Evolutionary conservation across 2,888 invertebrate species (phyloP).

Genomic region (Conus canariensis): DNA sequence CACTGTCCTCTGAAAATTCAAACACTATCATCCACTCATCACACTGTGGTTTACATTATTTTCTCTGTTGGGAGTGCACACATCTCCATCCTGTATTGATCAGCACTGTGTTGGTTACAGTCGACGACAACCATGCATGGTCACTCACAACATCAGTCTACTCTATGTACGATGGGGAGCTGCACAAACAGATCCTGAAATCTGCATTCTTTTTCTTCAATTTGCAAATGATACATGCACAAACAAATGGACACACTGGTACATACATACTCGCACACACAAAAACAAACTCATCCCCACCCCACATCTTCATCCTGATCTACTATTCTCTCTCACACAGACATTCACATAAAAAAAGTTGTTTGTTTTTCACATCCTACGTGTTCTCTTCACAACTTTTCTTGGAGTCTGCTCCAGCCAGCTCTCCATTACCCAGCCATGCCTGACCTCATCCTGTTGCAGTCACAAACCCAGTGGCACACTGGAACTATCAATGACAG

Average conservation of each 20-base stretch:
- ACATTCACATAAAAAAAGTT: too few species aligned
- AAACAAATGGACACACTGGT: background rate
- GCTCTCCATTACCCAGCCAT: too few species aligned
- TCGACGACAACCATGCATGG: constrained; percentile 1
- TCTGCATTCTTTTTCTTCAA: background rate
- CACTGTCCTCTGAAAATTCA: background rate
- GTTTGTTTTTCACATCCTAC: too few species aligned
- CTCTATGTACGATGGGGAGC: background rate
- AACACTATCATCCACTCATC: background rate
- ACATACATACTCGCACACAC: background rate
- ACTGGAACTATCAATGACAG: too few species aligned
- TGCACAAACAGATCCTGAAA: background rate
- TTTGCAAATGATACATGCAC: background rate
- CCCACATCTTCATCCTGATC: too few species aligned
- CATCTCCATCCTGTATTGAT: background rate
- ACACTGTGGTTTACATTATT: too few species aligned
- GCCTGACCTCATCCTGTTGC: too few species aligned
- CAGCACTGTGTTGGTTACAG: background rate
- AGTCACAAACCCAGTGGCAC: too few species aligned
- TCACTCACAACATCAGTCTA: background rate
- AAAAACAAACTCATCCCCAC: too few species aligned
- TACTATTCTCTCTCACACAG: too few species aligned
- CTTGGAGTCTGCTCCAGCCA: too few species aligned
- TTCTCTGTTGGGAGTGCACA: background rate
- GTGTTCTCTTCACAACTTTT: too few species aligned